Base-by-base conservation (phyloP, 2,888 invertebrate species). In the Trypoxylon attenuatum region DNA sequence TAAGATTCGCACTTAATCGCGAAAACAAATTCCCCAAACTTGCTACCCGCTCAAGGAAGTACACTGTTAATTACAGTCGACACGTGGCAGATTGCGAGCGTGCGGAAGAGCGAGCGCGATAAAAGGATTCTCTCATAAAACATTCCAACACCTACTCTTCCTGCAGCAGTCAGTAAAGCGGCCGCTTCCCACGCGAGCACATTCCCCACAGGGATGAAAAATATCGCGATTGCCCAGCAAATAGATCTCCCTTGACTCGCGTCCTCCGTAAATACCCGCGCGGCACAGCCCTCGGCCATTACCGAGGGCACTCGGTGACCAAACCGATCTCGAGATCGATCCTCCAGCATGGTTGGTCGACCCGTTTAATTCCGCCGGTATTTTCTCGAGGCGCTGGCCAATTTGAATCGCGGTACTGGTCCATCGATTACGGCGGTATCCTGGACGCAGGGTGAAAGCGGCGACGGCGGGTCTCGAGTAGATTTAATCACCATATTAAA, bases 401-500 rank as follows among this genome's bases (percentile, higher is more conserved):
- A 43, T 47, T 55, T 41, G 22, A 38, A 22, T 19, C 39, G 54
- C 27, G 29, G 16, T 50, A 27, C 38, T 41, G 38, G 8, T 18
- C 4, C 50, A 42, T 42, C 45, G 52, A 69, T 69, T 69, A 69
- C 51, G n/a, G 19, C 5, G 25, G 8, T 18, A 15, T 41, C 27
- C 43, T 47, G 42, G 19, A 52, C 22, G 8, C n/a, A 38, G 52
- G 22, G 33, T 33, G 13, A 43, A 47, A 46, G 38, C 23, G 42
- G 15, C 25, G 41, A 54, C 45, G 41, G 42, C 43, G 23, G 29
- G 43, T 41, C 49, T 33, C 41, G 41, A n/a, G 39, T 45, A 56
- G 55, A 62, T 62, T 62, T 70, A 70, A 70, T 73, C 62, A 58
- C 52, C 60, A 58, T 60, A 67, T 74, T 64, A 71, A 67, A 71